A percentile compares a stretch with the other conserved stretches of the same genome.
Conservation (phyloP, 2,113 vertebrate genomes). For the Triplophysa rosa region DNA sequence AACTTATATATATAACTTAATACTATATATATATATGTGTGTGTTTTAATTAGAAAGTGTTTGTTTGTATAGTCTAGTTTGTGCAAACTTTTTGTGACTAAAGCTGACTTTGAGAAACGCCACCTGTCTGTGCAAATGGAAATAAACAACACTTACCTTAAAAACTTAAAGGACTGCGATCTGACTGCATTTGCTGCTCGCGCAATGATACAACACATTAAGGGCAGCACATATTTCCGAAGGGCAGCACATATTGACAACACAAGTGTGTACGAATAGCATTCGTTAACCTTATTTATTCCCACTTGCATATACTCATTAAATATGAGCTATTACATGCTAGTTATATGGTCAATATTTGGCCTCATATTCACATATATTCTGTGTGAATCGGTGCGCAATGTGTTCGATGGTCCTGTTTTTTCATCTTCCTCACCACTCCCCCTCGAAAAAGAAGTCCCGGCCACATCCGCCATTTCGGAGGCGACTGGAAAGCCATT, state of each 20-base stretch:
- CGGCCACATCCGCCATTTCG: slow-evolving; percentile 75
- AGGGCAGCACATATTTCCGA: not conserved
- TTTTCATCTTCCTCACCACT: slow-evolving; percentile 48
- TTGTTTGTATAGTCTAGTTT: no score
- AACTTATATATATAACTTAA: no score
- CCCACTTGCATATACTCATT: not conserved
- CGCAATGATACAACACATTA: slow-evolving; percentile 42
- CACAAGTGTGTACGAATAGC: not conserved
- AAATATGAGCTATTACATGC: no score
- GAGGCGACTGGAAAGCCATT: slow-evolving; percentile 54
- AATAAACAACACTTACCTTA: no score
- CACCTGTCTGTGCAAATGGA: no score
- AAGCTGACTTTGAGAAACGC: no score
- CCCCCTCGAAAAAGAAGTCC: slow-evolving; percentile 62
- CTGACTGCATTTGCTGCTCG: not conserved
- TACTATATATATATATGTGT: no score
- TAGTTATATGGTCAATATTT: no score
- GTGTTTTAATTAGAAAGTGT: no score
- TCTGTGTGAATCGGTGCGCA: not conserved
- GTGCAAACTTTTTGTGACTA: no score
- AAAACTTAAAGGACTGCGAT: no score
- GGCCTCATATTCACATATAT: not conserved
- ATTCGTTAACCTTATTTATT: not conserved
- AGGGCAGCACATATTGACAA: not conserved
- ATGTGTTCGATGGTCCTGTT: slow-evolving; percentile 62